Evolutionary conservation across 2,888 invertebrate species (phyloP), one percentile per base, ranked within the genome.

Genomic region (Dorcus parallelipipedus): DNA sequence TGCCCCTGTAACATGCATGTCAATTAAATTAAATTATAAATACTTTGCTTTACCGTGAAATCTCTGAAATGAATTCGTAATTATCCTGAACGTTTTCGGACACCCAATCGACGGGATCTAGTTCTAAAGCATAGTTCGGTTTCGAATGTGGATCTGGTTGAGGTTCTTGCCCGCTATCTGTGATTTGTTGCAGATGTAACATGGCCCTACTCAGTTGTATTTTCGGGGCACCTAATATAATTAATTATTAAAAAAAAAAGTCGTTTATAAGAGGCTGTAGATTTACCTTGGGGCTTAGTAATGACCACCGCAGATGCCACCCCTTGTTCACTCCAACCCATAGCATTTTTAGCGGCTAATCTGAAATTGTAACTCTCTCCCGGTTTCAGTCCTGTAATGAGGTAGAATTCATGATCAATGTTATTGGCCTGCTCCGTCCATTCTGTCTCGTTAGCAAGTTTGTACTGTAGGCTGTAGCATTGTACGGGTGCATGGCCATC

Each of bases 301-400:
- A 86, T 86, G 17, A 89, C 80, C 1, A 90, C 81, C 60, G 86
- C 84, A 1, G 93, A 90, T 0, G 93, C 89, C 62, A 92, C 89
- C 49, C 95, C 94, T 73, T 90, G 89, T 54, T 92, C 91, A 78
- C 97, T 94, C 91, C 94, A 94, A 0, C 97, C 97, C 72, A 97
- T 93, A 53, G 88, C 86, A 79, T 98, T 98, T 65, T 88, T 84
- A 0, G 95, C 93, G 0, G 93, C 87, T 38, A 97, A 82, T 58
- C 97, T 84, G 81, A 97, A 96, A 67, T 93, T 88, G 78, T 98
- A 97, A 70, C 87, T 87, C 33, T 88, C 89, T 64, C 88, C 86
- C 0, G 93, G 87, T 53, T 84, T 80, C n/a, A 98, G 43, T 64
- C 89, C 87, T 66, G 85, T 84, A 1, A 97, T 84, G 10, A 96